Percentiles rank a stretch among this genome's conserved stretches.
phyloP scores from a whole-genome alignment of 2,888 invertebrate genomes.

The Eupithecia dodoneata region DNA sequence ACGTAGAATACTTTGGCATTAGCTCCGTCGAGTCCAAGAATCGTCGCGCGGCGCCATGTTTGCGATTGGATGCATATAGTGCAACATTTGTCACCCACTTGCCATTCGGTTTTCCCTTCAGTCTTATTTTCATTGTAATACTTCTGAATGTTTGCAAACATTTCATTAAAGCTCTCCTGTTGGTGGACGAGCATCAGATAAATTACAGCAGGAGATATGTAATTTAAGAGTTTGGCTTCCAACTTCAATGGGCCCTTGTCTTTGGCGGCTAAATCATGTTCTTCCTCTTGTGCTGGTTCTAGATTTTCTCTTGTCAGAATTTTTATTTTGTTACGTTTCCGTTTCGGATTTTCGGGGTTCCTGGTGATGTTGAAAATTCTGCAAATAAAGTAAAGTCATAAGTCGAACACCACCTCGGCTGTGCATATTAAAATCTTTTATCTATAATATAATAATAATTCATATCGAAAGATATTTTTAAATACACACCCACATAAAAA shows the following conservation, averaged over 20 bases:
- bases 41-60: constrained; percentile 86
- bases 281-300: constrained; percentile 41
- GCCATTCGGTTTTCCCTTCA: constrained; percentile 70
- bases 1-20: constrained; percentile 85
- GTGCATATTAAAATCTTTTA: background rate
- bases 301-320: constrained; percentile 51
- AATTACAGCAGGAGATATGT: constrained; percentile 84
- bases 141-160: constrained; percentile 83
- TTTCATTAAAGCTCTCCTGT: constrained; percentile 70
- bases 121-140: constrained; percentile 69
- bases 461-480: too few relatives aligned
- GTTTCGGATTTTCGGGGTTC: constrained; percentile 44
- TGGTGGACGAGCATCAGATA: constrained; percentile 83
- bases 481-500: too few relatives aligned
- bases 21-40: constrained; percentile 66
- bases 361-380: constrained; percentile 69
- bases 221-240: constrained; percentile 77
- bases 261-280: constrained; percentile 66
- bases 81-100: constrained; percentile 78
- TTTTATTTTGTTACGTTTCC: constrained; percentile 42
- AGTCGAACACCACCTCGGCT: background rate
- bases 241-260: constrained; percentile 79
- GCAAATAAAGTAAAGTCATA: constrained; percentile 38
- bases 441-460: too few relatives aligned
- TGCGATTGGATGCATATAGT: constrained; percentile 74